These are phyloP conservation scores for Clytia hemisphaerica DNA, from an alignment of 30 jellyfish, hydroid and myxozoan species.

Conservation along the genomic window DNA sequence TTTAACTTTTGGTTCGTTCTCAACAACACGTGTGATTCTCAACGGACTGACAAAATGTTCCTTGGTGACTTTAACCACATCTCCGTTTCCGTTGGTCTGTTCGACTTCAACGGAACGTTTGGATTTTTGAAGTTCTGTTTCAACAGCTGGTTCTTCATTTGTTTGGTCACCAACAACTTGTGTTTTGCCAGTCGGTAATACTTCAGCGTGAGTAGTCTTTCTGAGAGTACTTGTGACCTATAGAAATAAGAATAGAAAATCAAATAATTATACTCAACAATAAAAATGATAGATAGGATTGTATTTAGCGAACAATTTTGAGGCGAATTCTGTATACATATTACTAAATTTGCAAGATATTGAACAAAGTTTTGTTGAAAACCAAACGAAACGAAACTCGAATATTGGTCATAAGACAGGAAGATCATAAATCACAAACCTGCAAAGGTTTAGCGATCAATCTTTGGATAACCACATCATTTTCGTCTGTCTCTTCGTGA, in stretches of 20 bases:
- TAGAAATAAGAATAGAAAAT: no score
- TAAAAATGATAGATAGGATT: no score
- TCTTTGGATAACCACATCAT: constrained; percentile 13
- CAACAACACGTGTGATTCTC: constrained; percentile 40
- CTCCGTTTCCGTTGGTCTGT: constrained; percentile 42
- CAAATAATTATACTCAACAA: no score
- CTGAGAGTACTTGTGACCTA: constrained; percentile 30
- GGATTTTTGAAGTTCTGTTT: constrained; percentile 8
- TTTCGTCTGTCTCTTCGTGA: constrained; percentile 36
- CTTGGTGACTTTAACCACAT: constrained; percentile 42
- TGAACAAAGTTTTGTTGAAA: no score
- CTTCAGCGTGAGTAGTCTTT: constrained; percentile 9
- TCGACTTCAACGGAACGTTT: constrained; percentile 48
- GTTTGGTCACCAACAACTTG: constrained; percentile 17
- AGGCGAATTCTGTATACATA: no score
- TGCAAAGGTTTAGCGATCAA: constrained; percentile 40
- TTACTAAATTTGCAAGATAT: no score
- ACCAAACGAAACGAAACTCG: no score
- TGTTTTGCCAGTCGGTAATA: constrained; percentile 54
- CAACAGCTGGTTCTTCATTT: constrained; percentile 12
- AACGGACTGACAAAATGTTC: constrained; percentile 55
- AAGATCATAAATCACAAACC: no score
- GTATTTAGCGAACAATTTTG: no score
- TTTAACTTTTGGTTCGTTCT: constrained; percentile 45
- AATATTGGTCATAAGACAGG: no score